Evolutionary conservation across 2,888 invertebrate species (phyloP), one percentile per base, ranked within the genome.

Genomic region (Caenorhabditis japonica): DNA sequence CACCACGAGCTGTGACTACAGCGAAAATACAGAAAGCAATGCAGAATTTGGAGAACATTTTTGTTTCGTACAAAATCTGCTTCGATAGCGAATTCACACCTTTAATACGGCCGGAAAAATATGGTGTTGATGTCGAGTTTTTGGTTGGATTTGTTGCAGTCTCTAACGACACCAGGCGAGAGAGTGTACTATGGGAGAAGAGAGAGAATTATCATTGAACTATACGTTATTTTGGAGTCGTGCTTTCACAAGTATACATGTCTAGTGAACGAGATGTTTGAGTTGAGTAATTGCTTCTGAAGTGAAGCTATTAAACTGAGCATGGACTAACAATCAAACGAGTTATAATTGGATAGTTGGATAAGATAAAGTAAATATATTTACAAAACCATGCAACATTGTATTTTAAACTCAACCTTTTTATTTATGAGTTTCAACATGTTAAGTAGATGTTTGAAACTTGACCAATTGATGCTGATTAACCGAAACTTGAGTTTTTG

Each of bases 51-150:
- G 66, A 68, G 58, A 68, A 44, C 58, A 68, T 68, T 5, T 44
- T 43, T 46, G 12, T 53, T 19, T 25, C n/a, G n/a, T n/a, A n/a
- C n/a, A n/a, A n/a, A n/a, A n/a, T n/a, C n/a, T n/a, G n/a, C n/a
- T n/a, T n/a, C n/a, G n/a, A n/a, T n/a, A n/a, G n/a, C n/a, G n/a
- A n/a, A n/a, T n/a, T n/a, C n/a, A n/a, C n/a, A n/a, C 36, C 38
- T 58, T 59, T 59, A 59, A 69, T 69, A 68, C 68, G 25, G 17
- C 27, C 46, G 38, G 33, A 52, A 33, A 59, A 68, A 43, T 52
- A 36, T 53, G 59, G 58, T 64, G 47, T 64, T 64, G 64, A 64
- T 64, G 64, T 41, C 49, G 64, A 64, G 47, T 34, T 64, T 56
- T 49, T 46, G 33, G 64, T 64, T 64, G 55, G 47, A 55, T 64